Evolutionary conservation across 2,113 vertebrate genomes (phyloP).

Genomic region (Procavia capensis): DNA sequence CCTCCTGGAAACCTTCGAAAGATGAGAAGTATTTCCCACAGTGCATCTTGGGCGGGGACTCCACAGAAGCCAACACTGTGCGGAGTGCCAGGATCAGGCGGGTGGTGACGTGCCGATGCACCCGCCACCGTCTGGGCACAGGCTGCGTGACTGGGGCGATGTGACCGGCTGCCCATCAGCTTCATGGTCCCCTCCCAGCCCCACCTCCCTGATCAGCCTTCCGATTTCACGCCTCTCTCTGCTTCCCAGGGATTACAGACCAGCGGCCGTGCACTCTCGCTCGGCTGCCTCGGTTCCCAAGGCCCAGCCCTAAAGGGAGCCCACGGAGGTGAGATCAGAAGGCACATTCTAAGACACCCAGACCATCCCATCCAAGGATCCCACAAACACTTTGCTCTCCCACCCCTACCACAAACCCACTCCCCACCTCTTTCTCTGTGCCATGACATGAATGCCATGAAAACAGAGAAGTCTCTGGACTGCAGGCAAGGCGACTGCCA

Average conservation of each 20-base stretch:
- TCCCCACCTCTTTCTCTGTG: background rate
- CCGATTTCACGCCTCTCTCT: background rate
- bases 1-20: background rate
- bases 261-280: background rate
- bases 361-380: background rate
- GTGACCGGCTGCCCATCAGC: background rate
- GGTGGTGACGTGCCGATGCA: fast-evolving
- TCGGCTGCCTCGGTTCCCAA: background rate
- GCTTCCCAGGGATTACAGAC: background rate
- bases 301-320: fast-evolving
- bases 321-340: fast-evolving
- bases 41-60: background rate
- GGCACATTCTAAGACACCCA: fast-evolving
- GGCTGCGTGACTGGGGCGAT: background rate
- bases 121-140: fast-evolving
- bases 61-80: fast-evolving
- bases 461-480: too few species aligned
- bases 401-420: background rate
- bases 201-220: background rate
- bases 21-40: background rate
- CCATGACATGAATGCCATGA: background rate
- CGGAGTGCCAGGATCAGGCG: background rate
- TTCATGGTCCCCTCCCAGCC: background rate
- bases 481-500: too few species aligned
- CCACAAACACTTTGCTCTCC: background rate